Evolutionary conservation across 2,888 invertebrate species (phyloP), one percentile per base, ranked within the genome.

Genomic region (Eurois occulta): DNA sequence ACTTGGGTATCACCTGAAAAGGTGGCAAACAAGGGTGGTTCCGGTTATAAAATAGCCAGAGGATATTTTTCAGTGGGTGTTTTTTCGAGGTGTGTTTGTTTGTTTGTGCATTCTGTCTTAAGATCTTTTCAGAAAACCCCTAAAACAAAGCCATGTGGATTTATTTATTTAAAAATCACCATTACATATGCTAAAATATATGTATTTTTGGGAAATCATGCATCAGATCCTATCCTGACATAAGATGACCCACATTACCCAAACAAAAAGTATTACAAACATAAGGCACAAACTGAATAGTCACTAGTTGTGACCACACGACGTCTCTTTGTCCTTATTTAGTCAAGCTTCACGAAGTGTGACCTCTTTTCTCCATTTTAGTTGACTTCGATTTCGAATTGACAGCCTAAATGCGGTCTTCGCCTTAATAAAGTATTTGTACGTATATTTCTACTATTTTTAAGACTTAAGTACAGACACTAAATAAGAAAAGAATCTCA

Each of bases 281-380:
- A 66, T 48, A 55, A 65, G 16, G 58, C 48, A 82, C 72, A 72
- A 73, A 86, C 75, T 58, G 48, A 71, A 75, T 71, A 58, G 65
- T 68, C 66, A 43, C 48, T 76, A 65, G 79, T 68, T 75, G 58
- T 67, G 67, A 60, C 58, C 68, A 58, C 73, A 72, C 46, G 58
- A 68, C 32, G 75, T 55, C 72, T 72, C 72, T 73, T 85, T 75
- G 74, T 64, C 86, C 86, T 73, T 83, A 79, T 72, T 79, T 60
- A 77, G 80, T 55, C 5, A 58, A 13, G 65, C 46, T 41, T 66
- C 38, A 66, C 52, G 48, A 81, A 69, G 43, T 38, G 71, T 71
- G 75, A 73, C 76, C 83, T 67, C 70, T 76, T 76, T 81, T 58
- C 71, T n/a, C 67, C 38, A 62, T 65, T 67, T 75, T 64, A 48